Conservation (phyloP, 2,797 vertebrate genomes). For the Ateles fusciceps region DNA sequence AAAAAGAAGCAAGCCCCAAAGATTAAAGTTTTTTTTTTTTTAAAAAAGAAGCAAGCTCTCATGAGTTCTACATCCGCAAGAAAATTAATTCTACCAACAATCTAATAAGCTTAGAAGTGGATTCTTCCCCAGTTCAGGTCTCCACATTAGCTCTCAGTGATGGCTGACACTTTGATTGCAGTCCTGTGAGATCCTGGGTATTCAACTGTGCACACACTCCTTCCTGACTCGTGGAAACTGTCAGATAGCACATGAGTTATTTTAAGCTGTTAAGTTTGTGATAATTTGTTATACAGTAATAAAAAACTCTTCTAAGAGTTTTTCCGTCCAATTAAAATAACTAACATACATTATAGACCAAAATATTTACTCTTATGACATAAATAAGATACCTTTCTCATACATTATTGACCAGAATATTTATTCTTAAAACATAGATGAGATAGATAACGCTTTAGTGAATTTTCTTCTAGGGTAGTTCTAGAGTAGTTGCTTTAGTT, state of each 20-base stretch:
- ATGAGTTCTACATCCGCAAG: not conserved
- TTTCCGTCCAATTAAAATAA: not conserved
- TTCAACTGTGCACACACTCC: not conserved
- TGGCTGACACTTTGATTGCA: not conserved
- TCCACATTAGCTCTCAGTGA: not conserved
- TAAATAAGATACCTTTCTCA: not conserved
- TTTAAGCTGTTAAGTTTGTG: not conserved
- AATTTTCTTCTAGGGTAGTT: conserved; percentile 37
- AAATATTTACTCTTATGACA: not conserved
- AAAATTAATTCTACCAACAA: not conserved
- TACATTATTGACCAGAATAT: not conserved
- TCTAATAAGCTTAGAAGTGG: not conserved
- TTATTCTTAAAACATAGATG: not conserved
- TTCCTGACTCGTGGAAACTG: not conserved
- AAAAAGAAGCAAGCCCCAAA: not conserved
- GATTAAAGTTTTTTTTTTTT: not conserved
- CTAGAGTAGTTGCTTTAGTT: not conserved
- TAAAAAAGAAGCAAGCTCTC: not conserved
- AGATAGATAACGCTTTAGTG: not conserved
- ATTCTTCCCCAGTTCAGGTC: not conserved
- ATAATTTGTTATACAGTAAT: not conserved
- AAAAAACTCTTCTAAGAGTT: not conserved
- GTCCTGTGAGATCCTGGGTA: not conserved
- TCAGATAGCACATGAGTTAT: not conserved
- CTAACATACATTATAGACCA: not conserved